Evolutionary conservation across 2,888 invertebrate species (phyloP), one percentile per base, ranked within the genome.

Genomic region (Dione vanillae): DNA sequence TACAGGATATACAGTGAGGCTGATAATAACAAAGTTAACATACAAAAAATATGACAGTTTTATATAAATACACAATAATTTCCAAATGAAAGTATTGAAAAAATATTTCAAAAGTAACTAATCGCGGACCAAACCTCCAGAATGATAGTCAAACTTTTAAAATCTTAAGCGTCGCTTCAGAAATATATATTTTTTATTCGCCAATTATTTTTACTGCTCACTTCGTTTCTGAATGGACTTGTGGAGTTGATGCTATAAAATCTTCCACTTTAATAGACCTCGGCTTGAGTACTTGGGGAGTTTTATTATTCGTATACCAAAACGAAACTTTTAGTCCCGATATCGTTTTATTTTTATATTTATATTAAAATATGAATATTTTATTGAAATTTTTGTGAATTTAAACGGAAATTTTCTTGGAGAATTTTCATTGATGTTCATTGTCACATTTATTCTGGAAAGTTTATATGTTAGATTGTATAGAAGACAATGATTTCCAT

Each of bases 181-280:
- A 52, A 51, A 69, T 72, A 72, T 72, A 69, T 72, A 69, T 69
- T 69, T 72, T 71, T 69, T 72, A 72, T 72, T 67, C 51, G 65
- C 66, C 69, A 72, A 72, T 72, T 72, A 72, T 69, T 69, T 72
- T 72, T 62, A 72, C 72, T 69, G 72, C 72, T 66, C 66, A 66
- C 72, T 69, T 56, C 69, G 72, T 65, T 65, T 69, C 65, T 62
- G 69, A 72, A 66, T 67, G 66, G 61, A 68, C 59, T 62, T 72
- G 69, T 43, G 47, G 72, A 67, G 66, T 67, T 67, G 54, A 54
- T 54, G 72, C 72, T 69, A 72, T 72, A 72, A 72, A 69, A 72
- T 62, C 66, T 65, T 49, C 58, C 58, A 43, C 43, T 65, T 69
- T 69, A 69, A 69, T 69, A 72, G 72, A 72, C 64, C 64, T 69